phyloP scores from a whole-genome alignment of 2,888 invertebrate genomes.

The Limnephilus lunatus region DNA sequence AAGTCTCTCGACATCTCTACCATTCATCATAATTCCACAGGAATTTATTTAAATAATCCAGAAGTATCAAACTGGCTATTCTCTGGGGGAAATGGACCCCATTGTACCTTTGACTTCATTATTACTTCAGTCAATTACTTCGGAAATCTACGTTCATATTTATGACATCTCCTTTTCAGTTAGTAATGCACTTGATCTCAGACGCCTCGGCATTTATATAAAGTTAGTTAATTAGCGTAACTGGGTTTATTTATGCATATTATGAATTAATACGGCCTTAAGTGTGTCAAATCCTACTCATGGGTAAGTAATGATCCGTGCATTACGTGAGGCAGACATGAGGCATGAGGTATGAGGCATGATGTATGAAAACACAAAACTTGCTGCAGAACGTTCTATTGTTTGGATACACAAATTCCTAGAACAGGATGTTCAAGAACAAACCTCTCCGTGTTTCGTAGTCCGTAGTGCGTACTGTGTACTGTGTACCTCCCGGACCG shows the following conservation, averaged over 20 bases:
- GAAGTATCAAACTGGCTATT: constrained; percentile 16
- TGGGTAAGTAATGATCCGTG: not conserved
- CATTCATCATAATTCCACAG: constrained; percentile 55
- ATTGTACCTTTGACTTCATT: constrained; percentile 2
- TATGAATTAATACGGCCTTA: not conserved
- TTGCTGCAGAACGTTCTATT: constrained; percentile 13
- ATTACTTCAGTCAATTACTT: not conserved
- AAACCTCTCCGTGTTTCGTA: not conserved
- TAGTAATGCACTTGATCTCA: not conserved
- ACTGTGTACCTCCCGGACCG: constrained; percentile 61
- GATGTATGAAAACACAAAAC: not conserved
- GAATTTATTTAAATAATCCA: constrained; percentile 54
- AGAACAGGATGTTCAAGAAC: constrained; percentile 13
- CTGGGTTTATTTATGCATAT: not conserved
- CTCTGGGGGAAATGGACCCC: not conserved
- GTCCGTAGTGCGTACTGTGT: not conserved
- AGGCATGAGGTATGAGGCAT: not conserved
- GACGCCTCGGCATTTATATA: not conserved
- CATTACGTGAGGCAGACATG: not conserved
- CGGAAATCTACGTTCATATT: not conserved
- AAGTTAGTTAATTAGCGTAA: not conserved
- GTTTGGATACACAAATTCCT: constrained; percentile 23
- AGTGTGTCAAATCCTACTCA: constrained; percentile 11
- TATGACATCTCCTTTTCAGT: not conserved
- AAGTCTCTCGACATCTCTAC: constrained; percentile 35